Base-by-base conservation (phyloP, 2,797 vertebrate genomes). In the Decapterus maruadsi region DNA sequence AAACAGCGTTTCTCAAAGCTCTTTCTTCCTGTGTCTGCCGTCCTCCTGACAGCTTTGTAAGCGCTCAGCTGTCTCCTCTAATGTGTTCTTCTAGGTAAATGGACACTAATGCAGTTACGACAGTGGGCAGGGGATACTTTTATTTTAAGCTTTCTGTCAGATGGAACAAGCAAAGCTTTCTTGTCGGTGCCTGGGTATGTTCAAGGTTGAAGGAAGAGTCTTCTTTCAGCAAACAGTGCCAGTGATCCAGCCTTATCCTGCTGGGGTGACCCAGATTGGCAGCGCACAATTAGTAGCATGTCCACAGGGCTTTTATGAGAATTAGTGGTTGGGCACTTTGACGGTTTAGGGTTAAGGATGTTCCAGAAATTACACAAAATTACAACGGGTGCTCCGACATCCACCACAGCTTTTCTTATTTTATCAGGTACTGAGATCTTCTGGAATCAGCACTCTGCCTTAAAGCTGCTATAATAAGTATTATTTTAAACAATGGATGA, bases 211-310 rank as follows among this genome's bases (percentile, higher is more conserved):
- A 80, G 75, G 74, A 71, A 68, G 82, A 85, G 83, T 82, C 80
- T 87, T 84, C 67, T 90, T 87, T 81, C 63, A 88, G 82, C 17
- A 71, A 83, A 80, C 3, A 64, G 84, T 90, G 87, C 77, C 89
- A 78, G 63, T 34, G 83, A 82, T 80, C 79, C 83, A 75, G 70
- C 75, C 82, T 78, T 56, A 64, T 86, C 82, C 79, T 83, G 75
- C 77, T 72, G 76, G 56, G 77, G 12, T 89, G 86, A 89, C 92
- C 90, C 84, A 92, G 83, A 89, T 93, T 79, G 80, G 75, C 77
- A 69, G 58, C 6, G 53, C 31, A 20, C 81, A 92, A 90, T 93
- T 92, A 91, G 85, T 55, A 53, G 78, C 69, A 59, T 45, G 83
- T 90, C 90, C 81, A 43, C 68, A 12, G 87, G 88, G 87, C 55